Evolutionary conservation across 2,888 invertebrate genomes (phyloP).

Genomic region (Drosophila barbarae): DNA sequence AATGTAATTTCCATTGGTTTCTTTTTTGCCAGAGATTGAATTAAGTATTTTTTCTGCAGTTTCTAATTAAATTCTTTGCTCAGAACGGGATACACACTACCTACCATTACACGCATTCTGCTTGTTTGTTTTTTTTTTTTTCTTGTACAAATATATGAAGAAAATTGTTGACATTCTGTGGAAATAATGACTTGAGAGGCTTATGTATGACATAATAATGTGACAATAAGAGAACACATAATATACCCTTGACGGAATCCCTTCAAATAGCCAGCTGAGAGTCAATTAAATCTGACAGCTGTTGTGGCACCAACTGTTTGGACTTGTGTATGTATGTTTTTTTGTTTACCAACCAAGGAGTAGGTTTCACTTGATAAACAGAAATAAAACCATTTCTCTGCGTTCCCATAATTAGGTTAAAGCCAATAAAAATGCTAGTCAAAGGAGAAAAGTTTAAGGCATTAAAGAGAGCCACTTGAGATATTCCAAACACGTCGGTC

Average conservation of each 20-base stretch:
- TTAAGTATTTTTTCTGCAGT: background rate
- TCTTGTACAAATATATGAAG: background rate
- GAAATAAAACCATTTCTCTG: background rate
- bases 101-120: background rate
- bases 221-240: constrained; percentile 18
- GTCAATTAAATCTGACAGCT: constrained; percentile 29
- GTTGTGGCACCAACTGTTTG: constrained; percentile 16
- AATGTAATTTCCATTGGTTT: background rate
- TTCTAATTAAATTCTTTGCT: constrained; percentile 3
- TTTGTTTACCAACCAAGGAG: background rate
- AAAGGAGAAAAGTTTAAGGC: background rate
- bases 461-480: constrained; percentile 1
- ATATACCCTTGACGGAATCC: background rate
- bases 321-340: background rate
- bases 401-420: constrained; percentile 7
- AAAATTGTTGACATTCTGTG: background rate
- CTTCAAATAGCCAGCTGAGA: constrained; percentile 13
- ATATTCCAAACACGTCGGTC: constrained; percentile 12
- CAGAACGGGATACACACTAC: no score
- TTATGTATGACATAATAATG: constrained; percentile 1
- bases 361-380: background rate
- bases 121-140: constrained; percentile 10
- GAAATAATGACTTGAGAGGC: background rate
- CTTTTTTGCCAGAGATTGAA: background rate
- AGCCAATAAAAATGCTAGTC: background rate